Evolutionary conservation across 2,113 vertebrate species (phyloP), one percentile per base, ranked within the genome.

Genomic region (Protomyctophum bolini): DNA sequence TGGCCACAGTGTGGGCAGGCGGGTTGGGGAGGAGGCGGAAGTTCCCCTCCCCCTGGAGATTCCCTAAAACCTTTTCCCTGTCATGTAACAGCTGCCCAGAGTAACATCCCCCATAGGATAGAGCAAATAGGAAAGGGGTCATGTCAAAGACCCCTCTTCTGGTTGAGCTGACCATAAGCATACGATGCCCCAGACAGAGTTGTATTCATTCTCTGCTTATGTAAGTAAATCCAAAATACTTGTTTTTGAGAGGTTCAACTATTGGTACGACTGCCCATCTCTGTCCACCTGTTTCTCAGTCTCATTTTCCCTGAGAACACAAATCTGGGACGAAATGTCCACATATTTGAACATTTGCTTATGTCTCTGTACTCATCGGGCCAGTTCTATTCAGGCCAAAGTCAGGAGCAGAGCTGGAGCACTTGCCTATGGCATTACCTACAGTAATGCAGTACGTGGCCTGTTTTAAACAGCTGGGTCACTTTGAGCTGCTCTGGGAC

Each of bases 381-480:
- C 62, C 49, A 8, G 45, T 69, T 86, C 68, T 89, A 86, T 86
- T 75, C 69, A 88, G 89, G 88, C 84, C 87, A 87, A 57, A 68
- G 75, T 62, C 72, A 70, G 75, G 73, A 85, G 80, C 55, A 68
- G 41, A 60, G 79, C 79, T 6, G 59, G 11, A 14, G 59, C 11
- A 79, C 82, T 79, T 80, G 79, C 73, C 58, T 33, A n/a, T n/a
- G 60, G 75, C 64, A 85, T 89, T 88, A 85, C 69, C 73, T 85
- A 21, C 21, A 21, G 21, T 21, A 81, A 89, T 71, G 46, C 50
- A 64, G 75, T 6, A 52, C 73, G 50, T 69, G 84, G 77, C 87
- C 86, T 77, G 83, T 80, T 89, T 91, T 76, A 77, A 85, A 89
- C 85, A 82, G 88, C 88, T 83, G 82, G 89, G 88, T 91, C 87